A percentile compares a stretch with the other conserved stretches of the same genome.
Conservation (phyloP, 2,113 vertebrate genomes). For the Macroglossus sobrinus region DNA sequence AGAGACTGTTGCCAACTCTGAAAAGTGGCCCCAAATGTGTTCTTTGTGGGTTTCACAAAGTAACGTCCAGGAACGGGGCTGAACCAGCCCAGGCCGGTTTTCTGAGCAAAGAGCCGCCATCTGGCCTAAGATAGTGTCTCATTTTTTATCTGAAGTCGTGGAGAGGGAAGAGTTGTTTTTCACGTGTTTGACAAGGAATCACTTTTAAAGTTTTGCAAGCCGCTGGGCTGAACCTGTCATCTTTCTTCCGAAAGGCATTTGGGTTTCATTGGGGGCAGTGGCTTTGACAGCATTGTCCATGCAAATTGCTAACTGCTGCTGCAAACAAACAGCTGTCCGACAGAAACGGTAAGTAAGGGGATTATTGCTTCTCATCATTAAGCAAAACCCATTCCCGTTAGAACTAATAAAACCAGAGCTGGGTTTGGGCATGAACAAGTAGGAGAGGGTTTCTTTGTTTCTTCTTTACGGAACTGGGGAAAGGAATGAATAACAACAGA, state of each 20-base stretch:
- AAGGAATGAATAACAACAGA: constrained; percentile 47
- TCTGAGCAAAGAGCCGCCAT: constrained; percentile 71
- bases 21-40: constrained; percentile 67
- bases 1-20: constrained; percentile 60
- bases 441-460: not conserved
- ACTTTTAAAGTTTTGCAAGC: constrained; percentile 70
- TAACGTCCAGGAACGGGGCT: constrained; percentile 56
- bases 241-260: constrained; percentile 58
- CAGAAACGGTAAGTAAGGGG: constrained; percentile 29
- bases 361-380: constrained; percentile 1
- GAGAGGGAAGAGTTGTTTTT: constrained; percentile 70
- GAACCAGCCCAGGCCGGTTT: constrained; percentile 47
- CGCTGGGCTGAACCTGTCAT: constrained; percentile 56
- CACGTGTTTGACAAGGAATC: constrained; percentile 74
- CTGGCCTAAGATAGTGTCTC: constrained; percentile 75
- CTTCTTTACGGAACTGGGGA: not conserved
- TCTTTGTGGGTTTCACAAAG: constrained; percentile 51
- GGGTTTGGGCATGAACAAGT: not conserved
- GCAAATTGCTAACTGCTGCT: constrained; percentile 64
- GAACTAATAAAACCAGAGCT: not conserved
- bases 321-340: constrained; percentile 60
- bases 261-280: constrained; percentile 55
- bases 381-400: constrained; percentile 35
- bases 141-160: constrained; percentile 66
- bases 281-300: constrained; percentile 54